Evolutionary conservation across 2,888 invertebrate species (phyloP).

Genomic region (Apeira syringaria): DNA sequence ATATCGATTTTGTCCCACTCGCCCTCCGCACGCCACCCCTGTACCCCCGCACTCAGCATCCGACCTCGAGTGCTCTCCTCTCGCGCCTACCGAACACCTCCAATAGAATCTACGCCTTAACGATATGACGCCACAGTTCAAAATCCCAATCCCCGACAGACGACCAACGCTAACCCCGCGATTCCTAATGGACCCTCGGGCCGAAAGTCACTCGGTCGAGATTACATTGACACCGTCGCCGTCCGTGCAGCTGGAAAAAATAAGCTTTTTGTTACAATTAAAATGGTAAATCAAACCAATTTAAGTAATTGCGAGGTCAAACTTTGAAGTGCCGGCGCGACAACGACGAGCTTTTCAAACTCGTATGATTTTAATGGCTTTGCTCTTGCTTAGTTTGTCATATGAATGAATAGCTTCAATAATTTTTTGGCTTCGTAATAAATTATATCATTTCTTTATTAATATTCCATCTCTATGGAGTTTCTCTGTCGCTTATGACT

Average conservation of each 20-base stretch:
- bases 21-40: slow-evolving; percentile 55
- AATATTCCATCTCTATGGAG: slow-evolving; percentile 6
- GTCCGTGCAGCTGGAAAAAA: slow-evolving; percentile 71
- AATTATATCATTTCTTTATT: slow-evolving; percentile 7
- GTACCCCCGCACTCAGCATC: slow-evolving; percentile 78
- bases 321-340: slow-evolving; percentile 71
- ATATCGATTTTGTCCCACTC: slow-evolving; percentile 81
- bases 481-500: slow-evolving; percentile 14
- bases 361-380: slow-evolving; percentile 66
- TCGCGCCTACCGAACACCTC: slow-evolving; percentile 79
- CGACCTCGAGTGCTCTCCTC: slow-evolving; percentile 83
- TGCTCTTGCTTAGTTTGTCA: slow-evolving; percentile 39
- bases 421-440: not conserved
- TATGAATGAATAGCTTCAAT: slow-evolving; percentile 29
- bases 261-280: slow-evolving; percentile 83
- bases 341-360: slow-evolving; percentile 59
- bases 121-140: slow-evolving; percentile 75
- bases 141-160: slow-evolving; percentile 59
- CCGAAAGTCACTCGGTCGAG: slow-evolving; percentile 81
- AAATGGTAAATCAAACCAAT: slow-evolving; percentile 84
- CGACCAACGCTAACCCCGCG: slow-evolving; percentile 55
- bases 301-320: slow-evolving; percentile 82
- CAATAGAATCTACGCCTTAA: slow-evolving; percentile 80
- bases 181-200: slow-evolving; percentile 75
- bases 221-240: slow-evolving; percentile 67